A percentile compares a stretch with the other conserved stretches of the same genome.
Conservation (phyloP, 2,113 vertebrate genomes). For the Reinhardtius hippoglossoides region DNA sequence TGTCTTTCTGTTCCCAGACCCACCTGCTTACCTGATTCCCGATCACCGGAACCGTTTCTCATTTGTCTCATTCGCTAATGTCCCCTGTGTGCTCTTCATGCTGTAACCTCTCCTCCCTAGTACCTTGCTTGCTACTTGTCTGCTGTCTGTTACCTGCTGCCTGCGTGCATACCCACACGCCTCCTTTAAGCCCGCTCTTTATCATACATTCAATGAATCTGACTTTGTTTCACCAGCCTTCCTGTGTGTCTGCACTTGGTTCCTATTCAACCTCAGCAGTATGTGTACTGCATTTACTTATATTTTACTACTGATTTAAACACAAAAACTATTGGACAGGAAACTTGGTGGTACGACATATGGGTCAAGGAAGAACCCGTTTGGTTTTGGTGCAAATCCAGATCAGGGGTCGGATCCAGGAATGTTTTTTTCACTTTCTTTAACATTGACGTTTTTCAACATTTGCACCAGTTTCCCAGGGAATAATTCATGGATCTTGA, state of each 20-base stretch:
- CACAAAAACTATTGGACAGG: not conserved
- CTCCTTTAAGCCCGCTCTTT: not conserved
- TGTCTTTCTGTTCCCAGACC: not conserved
- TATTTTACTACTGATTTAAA: not conserved
- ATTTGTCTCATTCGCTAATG: not conserved
- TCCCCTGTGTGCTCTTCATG: not conserved
- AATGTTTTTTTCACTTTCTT: no score
- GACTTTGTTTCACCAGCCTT: not conserved
- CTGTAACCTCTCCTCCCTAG: not conserved
- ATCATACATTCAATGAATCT: no score
- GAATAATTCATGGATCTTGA: no score
- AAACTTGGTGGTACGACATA: no score
- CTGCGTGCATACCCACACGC: not conserved
- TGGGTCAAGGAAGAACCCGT: no score
- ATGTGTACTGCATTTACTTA: not conserved
- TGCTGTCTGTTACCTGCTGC: not conserved
- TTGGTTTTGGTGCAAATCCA: no score
- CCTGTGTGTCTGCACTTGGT: not conserved
- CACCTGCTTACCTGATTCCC: slow-evolving; percentile 3
- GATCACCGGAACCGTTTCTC: not conserved
- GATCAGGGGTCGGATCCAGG: no score
- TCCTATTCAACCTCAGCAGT: not conserved
- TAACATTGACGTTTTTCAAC: no score
- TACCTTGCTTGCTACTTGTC: not conserved
- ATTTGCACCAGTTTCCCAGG: no score